A percentile compares a stretch with the other conserved stretches of the same genome.
Evolutionary conservation across 1,140 invertebrate species (phyloP).

Genomic region (Magallana gigas): DNA sequence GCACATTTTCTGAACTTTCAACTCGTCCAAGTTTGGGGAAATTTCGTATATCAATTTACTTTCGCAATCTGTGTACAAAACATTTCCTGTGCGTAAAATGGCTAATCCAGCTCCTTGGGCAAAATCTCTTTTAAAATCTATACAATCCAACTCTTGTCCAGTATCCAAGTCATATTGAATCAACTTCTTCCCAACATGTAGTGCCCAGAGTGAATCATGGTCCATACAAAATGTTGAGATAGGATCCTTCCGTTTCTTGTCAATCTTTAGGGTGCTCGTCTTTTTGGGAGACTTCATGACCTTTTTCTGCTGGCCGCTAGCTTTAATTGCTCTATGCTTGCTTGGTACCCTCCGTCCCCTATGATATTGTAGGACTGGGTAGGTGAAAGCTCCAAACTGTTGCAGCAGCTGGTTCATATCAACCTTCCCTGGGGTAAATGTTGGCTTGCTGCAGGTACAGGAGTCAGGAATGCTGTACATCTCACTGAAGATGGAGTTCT

Average conservation of each 20-base stretch:
- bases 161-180: background rate
- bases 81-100: background rate
- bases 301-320: background rate
- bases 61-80: background rate
- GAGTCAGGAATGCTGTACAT: background rate
- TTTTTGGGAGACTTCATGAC: background rate
- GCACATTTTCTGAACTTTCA: background rate
- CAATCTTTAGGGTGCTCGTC: background rate
- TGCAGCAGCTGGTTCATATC: background rate
- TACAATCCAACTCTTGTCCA: background rate
- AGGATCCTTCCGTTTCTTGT: background rate
- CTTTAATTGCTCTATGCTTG: background rate
- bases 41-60: background rate
- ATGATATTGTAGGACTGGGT: background rate
- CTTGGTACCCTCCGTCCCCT: background rate
- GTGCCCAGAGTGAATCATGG: background rate
- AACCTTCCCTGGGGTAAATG: background rate
- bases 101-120: background rate
- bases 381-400: background rate
- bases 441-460: background rate
- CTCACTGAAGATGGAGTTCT: background rate
- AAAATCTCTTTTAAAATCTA: background rate
- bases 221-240: conserved; percentile 1
- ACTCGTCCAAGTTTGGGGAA: background rate
- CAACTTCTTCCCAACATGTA: background rate